Base-by-base conservation (phyloP, 2,797 vertebrate species). In the Mastacembelus armatus region DNA sequence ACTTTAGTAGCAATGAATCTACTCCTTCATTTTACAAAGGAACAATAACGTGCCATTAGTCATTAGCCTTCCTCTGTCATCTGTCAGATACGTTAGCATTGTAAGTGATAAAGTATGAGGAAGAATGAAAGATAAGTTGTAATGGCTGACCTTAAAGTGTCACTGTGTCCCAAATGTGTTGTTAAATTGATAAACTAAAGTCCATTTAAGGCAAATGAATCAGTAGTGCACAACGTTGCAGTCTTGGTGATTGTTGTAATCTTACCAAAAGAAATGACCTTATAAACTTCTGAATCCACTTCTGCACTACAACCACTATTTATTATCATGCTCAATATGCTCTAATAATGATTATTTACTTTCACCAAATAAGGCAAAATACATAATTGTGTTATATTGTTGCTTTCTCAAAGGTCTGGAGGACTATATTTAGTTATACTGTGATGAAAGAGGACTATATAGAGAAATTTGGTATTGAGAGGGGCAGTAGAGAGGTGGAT, bases 1-100 rank as follows among this genome's bases (percentile, higher is more conserved):
- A 64, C 52, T 74, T 65, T 39, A 40, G 71, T 3, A 21, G 54
- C 42, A 49, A 29, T 59, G 22, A 56, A 73, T 62, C 40, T 56
- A 64, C 59, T 51, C 73, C 24, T 66, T 71, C 2, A 4, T 48
- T 26, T 54, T 47, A 35, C 40, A 58, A 12, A 40, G 16, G 30
- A 18, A 32, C 48, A n/a, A n/a, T 66, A 21, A 65, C 38, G 32
- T 40, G 21, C n/a, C 33, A 38, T 60, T 24, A 52, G 66, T 65
- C 69, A 72, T 59, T 35, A 66, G 33, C 43, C 32, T 43, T n/a
- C n/a, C 49, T 35, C 12, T 50, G 43, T 60, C 56, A 18, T 42
- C 14, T 60, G 50, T 40, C 43, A 62, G 2, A 61, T 22, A 47
- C 7, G n/a, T 50, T 5, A 26, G 19, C 36, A 44, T 18, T 8